These are phyloP conservation scores for Onychomys leucogaster DNA, from an alignment of 2,797 vertebrate genomes.

Conservation along the genomic window DNA sequence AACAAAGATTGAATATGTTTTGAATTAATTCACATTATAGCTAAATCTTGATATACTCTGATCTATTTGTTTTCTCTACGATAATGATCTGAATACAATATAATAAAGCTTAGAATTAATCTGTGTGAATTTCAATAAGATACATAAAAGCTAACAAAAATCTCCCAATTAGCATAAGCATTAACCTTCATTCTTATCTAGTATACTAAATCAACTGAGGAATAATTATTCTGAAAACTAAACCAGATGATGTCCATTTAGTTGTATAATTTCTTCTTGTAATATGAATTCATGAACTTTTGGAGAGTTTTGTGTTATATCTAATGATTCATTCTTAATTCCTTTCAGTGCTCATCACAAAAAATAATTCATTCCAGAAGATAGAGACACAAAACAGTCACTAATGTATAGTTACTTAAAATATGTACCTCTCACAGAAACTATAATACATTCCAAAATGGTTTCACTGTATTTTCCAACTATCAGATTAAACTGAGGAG, in stretches of 20 bases:
- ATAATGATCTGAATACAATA: slow-evolving; percentile 76
- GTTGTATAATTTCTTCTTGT: slow-evolving; percentile 87
- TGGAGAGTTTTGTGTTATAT: slow-evolving; percentile 82
- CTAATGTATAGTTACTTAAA: slow-evolving; percentile 39
- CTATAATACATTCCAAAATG: slow-evolving; percentile 66
- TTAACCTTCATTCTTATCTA: slow-evolving; percentile 89
- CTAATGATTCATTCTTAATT: slow-evolving; percentile 87
- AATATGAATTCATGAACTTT: slow-evolving; percentile 89
- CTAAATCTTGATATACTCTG: slow-evolving; percentile 84
- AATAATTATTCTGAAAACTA: slow-evolving; percentile 88
- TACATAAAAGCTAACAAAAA: slow-evolving; percentile 75
- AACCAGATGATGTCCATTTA: slow-evolving; percentile 86
- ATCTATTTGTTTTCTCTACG: slow-evolving; percentile 83
- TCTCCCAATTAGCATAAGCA: slow-evolving; percentile 81
- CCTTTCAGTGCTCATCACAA: slow-evolving; percentile 83
- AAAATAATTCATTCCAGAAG: slow-evolving; percentile 79
- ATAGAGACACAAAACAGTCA: slow-evolving; percentile 49
- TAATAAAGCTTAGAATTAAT: slow-evolving; percentile 85
- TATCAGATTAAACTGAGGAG: background rate
- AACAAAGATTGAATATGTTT: slow-evolving; percentile 81
- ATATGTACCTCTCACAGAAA: slow-evolving; percentile 76
- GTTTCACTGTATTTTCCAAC: slow-evolving; percentile 44
- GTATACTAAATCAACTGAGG: slow-evolving; percentile 87
- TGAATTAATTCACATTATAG: slow-evolving; percentile 84
- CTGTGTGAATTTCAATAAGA: slow-evolving; percentile 78